phyloP scores from a whole-genome alignment of 2,113 vertebrate genomes.

The Ranitomeya imitator region DNA sequence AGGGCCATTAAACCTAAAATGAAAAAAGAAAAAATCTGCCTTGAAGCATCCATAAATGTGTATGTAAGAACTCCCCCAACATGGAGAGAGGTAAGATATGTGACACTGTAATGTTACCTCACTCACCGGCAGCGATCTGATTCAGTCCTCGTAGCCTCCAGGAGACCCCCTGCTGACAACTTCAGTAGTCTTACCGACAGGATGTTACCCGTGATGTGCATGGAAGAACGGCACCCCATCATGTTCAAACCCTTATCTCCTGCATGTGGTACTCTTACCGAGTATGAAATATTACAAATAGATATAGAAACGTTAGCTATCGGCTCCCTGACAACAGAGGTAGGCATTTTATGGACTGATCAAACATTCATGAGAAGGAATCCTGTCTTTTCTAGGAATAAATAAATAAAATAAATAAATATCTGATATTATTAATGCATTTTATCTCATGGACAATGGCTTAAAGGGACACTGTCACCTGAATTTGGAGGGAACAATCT shows the following conservation, averaged over 20 bases:
- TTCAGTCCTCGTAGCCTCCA: not conserved
- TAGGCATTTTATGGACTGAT: not conserved
- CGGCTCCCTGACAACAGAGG: not conserved
- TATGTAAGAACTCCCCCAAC: constrained; percentile 3
- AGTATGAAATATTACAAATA: not conserved
- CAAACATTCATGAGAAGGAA: not conserved
- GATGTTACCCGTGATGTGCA: not conserved
- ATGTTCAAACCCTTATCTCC: constrained; percentile 11
- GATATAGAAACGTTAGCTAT: not conserved
- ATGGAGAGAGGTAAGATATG: not conserved
- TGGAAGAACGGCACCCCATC: not conserved
- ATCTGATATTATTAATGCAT: not conserved
- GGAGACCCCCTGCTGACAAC: not conserved
- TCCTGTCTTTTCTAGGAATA: not conserved
- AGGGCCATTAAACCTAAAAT: not conserved
- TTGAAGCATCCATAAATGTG: not conserved
- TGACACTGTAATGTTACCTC: not conserved
- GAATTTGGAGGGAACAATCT: no score
- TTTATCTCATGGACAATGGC: not conserved
- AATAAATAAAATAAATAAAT: no score
- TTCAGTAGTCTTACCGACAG: not conserved
- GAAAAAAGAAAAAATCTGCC: not conserved
- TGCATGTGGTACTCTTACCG: not conserved
- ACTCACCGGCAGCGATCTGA: not conserved
- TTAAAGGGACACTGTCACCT: no score